Percentiles rank a stretch among this genome's conserved stretches.
Conservation (phyloP, 1,140 invertebrate species). For the Whitmania pigra region DNA sequence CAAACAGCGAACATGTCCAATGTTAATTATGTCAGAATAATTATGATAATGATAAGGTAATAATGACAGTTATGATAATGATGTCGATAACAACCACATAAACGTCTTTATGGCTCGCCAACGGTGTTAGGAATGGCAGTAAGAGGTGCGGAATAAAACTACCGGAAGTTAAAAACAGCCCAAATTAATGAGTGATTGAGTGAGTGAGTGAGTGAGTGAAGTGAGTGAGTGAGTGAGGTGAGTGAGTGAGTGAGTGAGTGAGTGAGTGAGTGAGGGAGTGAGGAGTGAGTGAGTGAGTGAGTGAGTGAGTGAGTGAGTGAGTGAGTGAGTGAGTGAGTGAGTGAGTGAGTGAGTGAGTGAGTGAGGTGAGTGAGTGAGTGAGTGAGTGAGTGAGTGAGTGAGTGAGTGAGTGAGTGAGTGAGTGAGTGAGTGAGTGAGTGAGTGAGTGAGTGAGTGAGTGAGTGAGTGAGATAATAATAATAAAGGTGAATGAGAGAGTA, state of each 20-base stretch:
- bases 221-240: conserved; percentile 15
- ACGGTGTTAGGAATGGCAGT: too few species aligned
- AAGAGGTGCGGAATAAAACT: too few species aligned
- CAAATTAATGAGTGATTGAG: neutral
- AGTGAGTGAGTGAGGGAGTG: conserved; percentile 13
- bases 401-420: conserved; percentile 12
- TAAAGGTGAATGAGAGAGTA: neutral
- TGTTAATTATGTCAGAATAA: too few species aligned
- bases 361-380: conserved; percentile 15
- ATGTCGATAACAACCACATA: too few species aligned
- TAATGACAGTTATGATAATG: too few species aligned
- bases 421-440: conserved; percentile 12
- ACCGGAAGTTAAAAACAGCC: too few species aligned
- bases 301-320: conserved; percentile 17
- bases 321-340: conserved; percentile 17
- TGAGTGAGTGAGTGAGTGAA: conserved; percentile 18
- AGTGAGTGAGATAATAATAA: conserved; percentile 11
- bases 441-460: conserved; percentile 18
- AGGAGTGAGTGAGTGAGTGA: conserved; percentile 17
- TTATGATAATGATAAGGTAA: too few species aligned
- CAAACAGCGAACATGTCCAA: too few species aligned
- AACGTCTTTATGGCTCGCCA: too few species aligned
- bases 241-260: conserved; percentile 18
- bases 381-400: conserved; percentile 18
- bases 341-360: conserved; percentile 7